Evolutionary conservation across 1,140 invertebrate genomes (phyloP), one percentile per base, ranked within the genome.

Genomic region (Centruroides sculpturatus): DNA sequence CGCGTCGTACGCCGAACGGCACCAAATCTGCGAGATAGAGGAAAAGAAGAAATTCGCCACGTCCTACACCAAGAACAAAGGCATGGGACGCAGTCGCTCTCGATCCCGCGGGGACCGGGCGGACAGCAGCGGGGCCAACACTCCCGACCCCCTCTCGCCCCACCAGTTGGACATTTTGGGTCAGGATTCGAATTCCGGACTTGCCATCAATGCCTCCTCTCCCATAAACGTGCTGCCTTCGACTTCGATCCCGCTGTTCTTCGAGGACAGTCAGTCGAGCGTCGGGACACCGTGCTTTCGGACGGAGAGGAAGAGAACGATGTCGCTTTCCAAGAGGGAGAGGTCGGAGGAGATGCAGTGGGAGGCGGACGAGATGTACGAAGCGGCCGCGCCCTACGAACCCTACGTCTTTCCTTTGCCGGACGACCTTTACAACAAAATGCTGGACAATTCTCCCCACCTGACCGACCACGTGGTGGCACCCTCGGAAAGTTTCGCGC

Each of bases 11-110:
- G 68, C 74, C 4, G 69, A 74, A 35, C 78, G 88, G 23, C 89
- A 92, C 71, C 78, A 82, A 47, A 80, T 81, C 52, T 85, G 84
- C 67, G 88, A 92, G 75, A 74, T 78, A 9, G 81, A 85, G 62
- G 89, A 92, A 73, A 82, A 83, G 56, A 85, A 83, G 68, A 83
- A 85, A 57, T 92, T 87, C 72, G 10, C 54, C 3, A 54, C 35
- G 47, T 10, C 57, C 9, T 36, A 49, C 13, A 47, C 35, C 11
- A 49, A n/a, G 10, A 50, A 34, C 3, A 54, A 59, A 12, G 59
- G 61, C n/a, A 62, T 66, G 46, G 46, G 9, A 13, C 63, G 67
- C 47, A 47, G 53, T 36, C 76, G 84, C 35, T 78, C 78, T 11
- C n/a, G 56, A 13, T 10, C n/a, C 35, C 46, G 60, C 12, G 47